phyloP scores from a whole-genome alignment of 2,113 vertebrate genomes.

The Fulica atra region DNA sequence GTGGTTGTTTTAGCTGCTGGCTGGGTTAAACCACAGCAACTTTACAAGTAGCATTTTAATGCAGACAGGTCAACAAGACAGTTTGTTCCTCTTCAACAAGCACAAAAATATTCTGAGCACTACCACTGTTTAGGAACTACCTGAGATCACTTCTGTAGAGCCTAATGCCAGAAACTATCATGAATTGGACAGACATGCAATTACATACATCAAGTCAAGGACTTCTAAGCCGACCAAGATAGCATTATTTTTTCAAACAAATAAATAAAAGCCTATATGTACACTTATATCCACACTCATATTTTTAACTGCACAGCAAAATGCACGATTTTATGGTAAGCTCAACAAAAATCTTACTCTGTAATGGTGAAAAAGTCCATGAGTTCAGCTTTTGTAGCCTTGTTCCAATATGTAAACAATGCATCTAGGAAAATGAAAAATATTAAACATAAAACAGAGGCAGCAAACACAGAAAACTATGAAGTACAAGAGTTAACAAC shows the following conservation, averaged over 20 bases:
- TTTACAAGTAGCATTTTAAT: background rate
- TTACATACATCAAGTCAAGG: background rate
- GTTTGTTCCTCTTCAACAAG: background rate
- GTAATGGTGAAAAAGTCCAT: conserved; percentile 98
- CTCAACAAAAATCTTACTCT: conserved; percentile 83
- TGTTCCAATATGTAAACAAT: conserved; percentile 97
- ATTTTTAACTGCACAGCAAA: background rate
- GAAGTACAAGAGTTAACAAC: background rate
- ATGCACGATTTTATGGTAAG: background rate
- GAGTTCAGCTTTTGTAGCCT: conserved; percentile 89
- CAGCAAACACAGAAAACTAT: background rate
- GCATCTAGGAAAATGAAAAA: conserved; percentile 82
- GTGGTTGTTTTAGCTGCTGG: no score
- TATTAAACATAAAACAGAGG: background rate
- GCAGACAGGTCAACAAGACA: background rate
- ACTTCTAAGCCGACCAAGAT: background rate
- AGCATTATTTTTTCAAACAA: background rate
- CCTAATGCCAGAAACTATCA: background rate
- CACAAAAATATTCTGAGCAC: background rate
- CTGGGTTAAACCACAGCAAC: no score
- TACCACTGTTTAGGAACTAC: background rate
- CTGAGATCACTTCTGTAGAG: background rate
- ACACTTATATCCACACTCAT: background rate
- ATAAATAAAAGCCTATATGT: accelerated
- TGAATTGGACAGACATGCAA: background rate